Evolutionary conservation across 2,797 vertebrate species (phyloP), one percentile per base, ranked within the genome.

Genomic region (Melanotaenia trifasciata): DNA sequence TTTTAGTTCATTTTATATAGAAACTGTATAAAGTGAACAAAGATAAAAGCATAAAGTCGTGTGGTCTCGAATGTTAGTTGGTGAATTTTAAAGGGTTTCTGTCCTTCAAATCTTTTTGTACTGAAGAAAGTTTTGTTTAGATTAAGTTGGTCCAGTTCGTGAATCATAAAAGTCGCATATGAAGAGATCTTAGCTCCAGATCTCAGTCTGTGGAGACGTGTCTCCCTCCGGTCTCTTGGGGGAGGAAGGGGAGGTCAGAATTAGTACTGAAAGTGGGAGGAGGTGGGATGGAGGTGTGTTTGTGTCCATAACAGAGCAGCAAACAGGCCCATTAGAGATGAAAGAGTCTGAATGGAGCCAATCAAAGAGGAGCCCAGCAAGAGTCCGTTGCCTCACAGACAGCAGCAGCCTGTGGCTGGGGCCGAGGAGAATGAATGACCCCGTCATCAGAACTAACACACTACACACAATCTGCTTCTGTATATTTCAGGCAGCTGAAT

Each of bases 321-420:
- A 95, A 95, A 95, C 92, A 93, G 94, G 77, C 90, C 90, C 92
- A 93, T 95, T 95, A 95, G 91, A 95, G 85, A 94, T 94, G 91
- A 95, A 95, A 95, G 94, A 20, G 72, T 74, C 72, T 78, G 90
- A 92, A 89, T 90, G 91, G 87, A 92, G 89, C 81, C 89, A 91
- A 94, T 94, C 93, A 94, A 90, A 94, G 91, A 78, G 51, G 28
- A 7, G 76, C 87, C 58, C 89, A 35, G 86, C 83, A 63, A 87
- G 93, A 79, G 87, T 22, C 87, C 65, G 72, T 83, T 79, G 53
- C 76, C 83, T 80, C 78, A 86, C 88, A 91, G 90, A 92, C 87
- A 72, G 74, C 83, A 81, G 87, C 69, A 62, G 85, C 71, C 78
- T 64, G 78, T 47, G 84, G 72, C 71, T 38, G 76, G 72, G 83